Evolutionary conservation across 2,113 vertebrate genomes (phyloP).

Genomic region (Macquaria australasica): DNA sequence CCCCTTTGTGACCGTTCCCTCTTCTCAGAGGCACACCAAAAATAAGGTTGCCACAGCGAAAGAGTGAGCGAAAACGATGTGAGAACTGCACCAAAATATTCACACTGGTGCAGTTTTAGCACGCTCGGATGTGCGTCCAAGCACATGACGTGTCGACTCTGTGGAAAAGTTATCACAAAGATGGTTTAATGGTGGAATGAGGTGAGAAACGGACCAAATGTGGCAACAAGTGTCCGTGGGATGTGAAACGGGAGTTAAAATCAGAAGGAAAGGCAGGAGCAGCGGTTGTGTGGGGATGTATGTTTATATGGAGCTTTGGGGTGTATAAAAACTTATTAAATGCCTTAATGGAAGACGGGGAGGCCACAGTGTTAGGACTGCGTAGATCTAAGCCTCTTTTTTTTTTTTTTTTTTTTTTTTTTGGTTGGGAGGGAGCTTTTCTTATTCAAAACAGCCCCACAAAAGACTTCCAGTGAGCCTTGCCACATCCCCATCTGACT

Average conservation of each 20-base stretch:
- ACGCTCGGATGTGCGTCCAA: slow-evolving; percentile 5
- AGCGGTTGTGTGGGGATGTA: slow-evolving; percentile 58
- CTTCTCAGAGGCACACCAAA: slow-evolving; percentile 84
- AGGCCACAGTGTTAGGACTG: slow-evolving; percentile 97
- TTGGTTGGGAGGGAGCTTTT: slow-evolving; percentile 94
- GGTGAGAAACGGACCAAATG: slow-evolving; percentile 17
- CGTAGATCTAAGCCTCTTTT: slow-evolving; percentile 97
- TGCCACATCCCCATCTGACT: slow-evolving; percentile 99
- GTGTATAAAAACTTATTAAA: slow-evolving; percentile 94
- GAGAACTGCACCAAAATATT: slow-evolving; percentile 57
- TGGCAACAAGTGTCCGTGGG: slow-evolving; percentile 74
- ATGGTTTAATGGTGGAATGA: slow-evolving; percentile 8
- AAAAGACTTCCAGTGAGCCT: slow-evolving; percentile 99
- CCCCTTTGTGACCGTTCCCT: slow-evolving; percentile 85
- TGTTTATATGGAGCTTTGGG: slow-evolving; percentile 69
- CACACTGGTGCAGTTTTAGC: slow-evolving; percentile 37
- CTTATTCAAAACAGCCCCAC: slow-evolving; percentile 99
- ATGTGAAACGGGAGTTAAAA: slow-evolving; percentile 58
- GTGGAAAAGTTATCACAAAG: slow-evolving; percentile 36
- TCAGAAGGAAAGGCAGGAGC: slow-evolving; percentile 42
- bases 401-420: slow-evolving; percentile 98
- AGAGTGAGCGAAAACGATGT: slow-evolving; percentile 59
- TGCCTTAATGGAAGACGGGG: slow-evolving; percentile 95
- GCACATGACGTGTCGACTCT: not conserved
- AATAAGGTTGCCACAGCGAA: slow-evolving; percentile 81